Percentiles rank a stretch among this genome's conserved stretches.
phyloP scores from a whole-genome alignment of 2,888 invertebrate genomes.

The Metacarcinus magister region DNA sequence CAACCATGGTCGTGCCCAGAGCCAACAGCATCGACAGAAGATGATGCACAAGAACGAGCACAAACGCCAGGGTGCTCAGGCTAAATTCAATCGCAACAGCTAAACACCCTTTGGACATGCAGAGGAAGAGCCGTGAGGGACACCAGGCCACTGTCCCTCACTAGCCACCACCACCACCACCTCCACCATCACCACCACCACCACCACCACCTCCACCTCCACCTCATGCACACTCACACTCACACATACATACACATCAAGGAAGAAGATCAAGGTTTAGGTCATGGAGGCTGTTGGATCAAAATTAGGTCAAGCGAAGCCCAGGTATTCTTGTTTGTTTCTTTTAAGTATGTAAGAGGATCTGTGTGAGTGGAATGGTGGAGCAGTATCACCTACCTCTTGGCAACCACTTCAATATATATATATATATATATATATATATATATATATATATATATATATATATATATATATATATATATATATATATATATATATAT shows the following conservation, averaged over 20 bases:
- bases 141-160: neutral
- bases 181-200: too few relatives aligned
- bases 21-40: slow-evolving; percentile 73
- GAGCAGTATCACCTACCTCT: neutral
- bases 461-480: too few relatives aligned
- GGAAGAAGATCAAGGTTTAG: neutral
- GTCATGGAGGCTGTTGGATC: neutral
- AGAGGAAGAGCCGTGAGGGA: neutral
- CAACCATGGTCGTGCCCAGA: slow-evolving; percentile 80
- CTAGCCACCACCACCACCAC: neutral
- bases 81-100: slow-evolving; percentile 80
- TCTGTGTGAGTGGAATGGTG: neutral
- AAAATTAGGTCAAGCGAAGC: neutral
- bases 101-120: slow-evolving; percentile 18
- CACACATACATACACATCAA: neutral
- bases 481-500: too few relatives aligned
- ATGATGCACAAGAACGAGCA: slow-evolving; percentile 81
- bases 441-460: too few relatives aligned
- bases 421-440: too few relatives aligned
- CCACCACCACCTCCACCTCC: too few relatives aligned
- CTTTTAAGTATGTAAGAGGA: neutral
- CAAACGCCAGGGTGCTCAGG: slow-evolving; percentile 80
- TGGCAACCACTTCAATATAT: neutral
- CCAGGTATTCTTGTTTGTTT: neutral
- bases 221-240: neutral